Evolutionary conservation across 2,113 vertebrate genomes (phyloP), one percentile per base, ranked within the genome.

Genomic region (Choloepus hoffmanni): DNA sequence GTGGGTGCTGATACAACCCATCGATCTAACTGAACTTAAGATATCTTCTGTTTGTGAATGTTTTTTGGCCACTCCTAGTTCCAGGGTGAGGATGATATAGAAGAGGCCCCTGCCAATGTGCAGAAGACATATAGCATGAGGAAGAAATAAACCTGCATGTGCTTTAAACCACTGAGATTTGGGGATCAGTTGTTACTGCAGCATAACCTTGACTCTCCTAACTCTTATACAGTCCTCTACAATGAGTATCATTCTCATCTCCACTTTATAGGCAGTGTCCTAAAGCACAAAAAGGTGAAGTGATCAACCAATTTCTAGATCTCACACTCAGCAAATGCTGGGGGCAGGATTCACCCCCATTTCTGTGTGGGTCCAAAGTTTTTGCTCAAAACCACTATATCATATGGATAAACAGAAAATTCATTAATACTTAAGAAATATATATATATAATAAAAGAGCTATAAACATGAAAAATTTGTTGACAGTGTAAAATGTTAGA

Each of bases 161-260:
- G 28, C 16, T 86, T 33, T 30, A 86, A 78, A 40, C 5, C 48
- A 15, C 0, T 26, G 77, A 45, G 65, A 78, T 72, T 36, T 10
- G 33, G 60, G 2, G 28, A 43, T 3, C 7, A 9, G n/a, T 36
- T 36, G 23, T 28, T 16, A 21, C 18, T 79, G 2, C 0, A 14
- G 55, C 21, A 28, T 26, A 62, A 72, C n/a, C 45, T 23, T 0
- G 33, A 10, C 9, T 63, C 70, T 85, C 14, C 21, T 1, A 11
- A 36, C 1, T 55, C 50, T 33, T 73, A 15, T 0, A 16, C 15
- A 21, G 8, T 43, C 30, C 8, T 58, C 3, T 21, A 14, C 0
- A 2, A 2, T 21, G 45, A 70, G 50, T 4, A 19, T 6, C 8
- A 21, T 12, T 24, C 58, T 63, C 58, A 23, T 36, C 30, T 30